Evolutionary conservation across 2,797 vertebrate species (phyloP).

Genomic region (Coilia nasus): DNA sequence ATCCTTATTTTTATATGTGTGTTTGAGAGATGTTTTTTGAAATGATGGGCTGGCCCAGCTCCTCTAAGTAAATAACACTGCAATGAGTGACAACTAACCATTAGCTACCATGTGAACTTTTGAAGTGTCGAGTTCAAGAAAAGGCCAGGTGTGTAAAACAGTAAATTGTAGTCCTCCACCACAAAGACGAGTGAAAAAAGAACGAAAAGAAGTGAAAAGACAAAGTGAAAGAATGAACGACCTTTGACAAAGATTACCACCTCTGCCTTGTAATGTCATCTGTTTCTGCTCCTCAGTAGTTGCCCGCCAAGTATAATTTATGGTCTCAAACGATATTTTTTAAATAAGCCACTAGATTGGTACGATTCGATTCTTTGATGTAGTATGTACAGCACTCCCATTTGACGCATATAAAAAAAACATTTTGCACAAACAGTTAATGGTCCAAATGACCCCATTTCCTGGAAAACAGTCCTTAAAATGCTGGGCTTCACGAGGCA

Average conservation of each 20-base stretch:
- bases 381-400: slow-evolving; percentile 17
- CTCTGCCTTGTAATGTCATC: slow-evolving; percentile 59
- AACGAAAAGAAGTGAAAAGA: slow-evolving; percentile 65
- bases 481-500: slow-evolving; percentile 19
- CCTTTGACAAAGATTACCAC: slow-evolving; percentile 63
- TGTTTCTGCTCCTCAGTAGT: slow-evolving; percentile 64
- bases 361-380: slow-evolving; percentile 61
- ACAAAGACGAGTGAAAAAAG: slow-evolving; percentile 67
- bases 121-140: slow-evolving; percentile 66
- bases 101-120: slow-evolving; percentile 72
- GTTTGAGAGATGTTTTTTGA: not conserved
- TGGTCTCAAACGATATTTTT: slow-evolving; percentile 46
- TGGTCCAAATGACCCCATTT: not conserved
- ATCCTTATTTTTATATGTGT: slow-evolving; percentile 14
- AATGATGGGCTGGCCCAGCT: slow-evolving; percentile 3
- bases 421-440: not conserved
- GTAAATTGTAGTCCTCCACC: slow-evolving; percentile 70
- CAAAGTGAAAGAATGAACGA: slow-evolving; percentile 68
- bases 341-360: slow-evolving; percentile 18
- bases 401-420: not conserved
- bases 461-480: not conserved
- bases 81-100: slow-evolving; percentile 63
- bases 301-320: slow-evolving; percentile 66
- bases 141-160: slow-evolving; percentile 68
- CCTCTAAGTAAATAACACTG: slow-evolving; percentile 49